Percentiles rank a stretch among this genome's conserved stretches.
Evolutionary conservation across 1,140 invertebrate species (phyloP).

Genomic region (Rhyzopertha dominica): DNA sequence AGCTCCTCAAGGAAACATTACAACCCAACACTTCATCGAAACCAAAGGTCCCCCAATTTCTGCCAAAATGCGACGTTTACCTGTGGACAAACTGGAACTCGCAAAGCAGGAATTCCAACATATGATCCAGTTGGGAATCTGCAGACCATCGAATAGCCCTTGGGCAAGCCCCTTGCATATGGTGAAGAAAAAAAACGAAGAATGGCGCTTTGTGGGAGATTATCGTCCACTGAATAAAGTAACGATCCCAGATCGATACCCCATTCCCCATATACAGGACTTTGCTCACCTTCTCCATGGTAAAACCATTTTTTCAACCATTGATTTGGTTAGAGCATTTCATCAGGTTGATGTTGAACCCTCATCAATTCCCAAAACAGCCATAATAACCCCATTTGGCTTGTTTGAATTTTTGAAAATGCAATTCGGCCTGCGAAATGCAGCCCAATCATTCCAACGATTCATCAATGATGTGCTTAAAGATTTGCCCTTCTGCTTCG

Average conservation of each 20-base stretch:
- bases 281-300: conserved; percentile 35
- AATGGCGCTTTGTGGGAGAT: too few relatives aligned
- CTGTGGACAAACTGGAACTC: conserved; percentile 18
- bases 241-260: too few relatives aligned
- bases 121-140: too few relatives aligned
- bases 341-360: conserved; percentile 42
- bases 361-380: conserved; percentile 38
- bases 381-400: conserved; percentile 38
- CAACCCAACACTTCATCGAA: conserved; percentile 23
- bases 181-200: too few relatives aligned
- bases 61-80: conserved; percentile 22
- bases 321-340: conserved; percentile 50
- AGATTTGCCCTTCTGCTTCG: conserved; percentile 33
- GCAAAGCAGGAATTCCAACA: too few relatives aligned
- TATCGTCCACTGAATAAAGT: too few relatives aligned
- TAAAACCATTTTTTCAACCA: conserved; percentile 42
- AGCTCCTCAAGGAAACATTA: conserved; percentile 41
- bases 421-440: conserved; percentile 41
- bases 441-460: conserved; percentile 46
- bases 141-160: too few relatives aligned
- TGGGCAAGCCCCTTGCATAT: too few relatives aligned
- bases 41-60: conserved; percentile 30
- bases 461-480: conserved; percentile 46
- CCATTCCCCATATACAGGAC: too few relatives aligned
- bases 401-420: conserved; percentile 41